Base-by-base conservation (phyloP, 2,888 invertebrate genomes). In the Agapostemon virescens region DNA sequence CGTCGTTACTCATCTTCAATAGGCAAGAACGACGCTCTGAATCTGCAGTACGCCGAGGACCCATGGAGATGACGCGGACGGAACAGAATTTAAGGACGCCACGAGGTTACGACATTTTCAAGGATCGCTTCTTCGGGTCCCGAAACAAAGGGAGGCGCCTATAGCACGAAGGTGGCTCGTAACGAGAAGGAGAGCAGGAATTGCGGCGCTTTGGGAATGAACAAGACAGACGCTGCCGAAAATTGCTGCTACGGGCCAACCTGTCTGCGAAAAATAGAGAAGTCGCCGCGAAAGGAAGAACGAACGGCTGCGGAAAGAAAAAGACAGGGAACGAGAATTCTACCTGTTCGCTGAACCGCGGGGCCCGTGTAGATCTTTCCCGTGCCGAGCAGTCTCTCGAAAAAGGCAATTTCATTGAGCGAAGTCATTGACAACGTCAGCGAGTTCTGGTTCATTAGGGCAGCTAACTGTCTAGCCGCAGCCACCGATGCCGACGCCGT, bases 211-310 rank as follows among this genome's bases (percentile, higher is more conserved):
- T 26, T 64, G 49, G 20, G 71, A 26, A 17, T 49, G 58, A 82
- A 36, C 69, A 64, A 81, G 79, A 84, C 69, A 42, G 77, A 69
- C 66, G 67, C 40, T 33, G 69, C 73, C 85, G 85, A 88, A 88
- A 88, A 89, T 88, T 88, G 86, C 86, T 79, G 85, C 83, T 81
- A 83, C 83, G 73, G 82, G 79, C 77, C 81, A 82, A 81, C 84
- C 84, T 79, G 87, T 87, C 84, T 87, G 87, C 87, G 83, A 83
- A 85, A 86, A 86, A 87, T 84, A 87, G 81, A 86, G 81, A 80
- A 87, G 66, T 61, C 30, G 75, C 69, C 49, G 40, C 63, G 23
- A 42, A 67, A 61, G 63, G 72, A 67, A 17, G 52, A 71, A 61
- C 70, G 64, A 77, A 52, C 30, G 30, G 52, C 33, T 36, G 68